These are phyloP conservation scores for Sciaenops ocellatus DNA, from an alignment of 2,797 vertebrate genomes.

Conservation along the genomic window DNA sequence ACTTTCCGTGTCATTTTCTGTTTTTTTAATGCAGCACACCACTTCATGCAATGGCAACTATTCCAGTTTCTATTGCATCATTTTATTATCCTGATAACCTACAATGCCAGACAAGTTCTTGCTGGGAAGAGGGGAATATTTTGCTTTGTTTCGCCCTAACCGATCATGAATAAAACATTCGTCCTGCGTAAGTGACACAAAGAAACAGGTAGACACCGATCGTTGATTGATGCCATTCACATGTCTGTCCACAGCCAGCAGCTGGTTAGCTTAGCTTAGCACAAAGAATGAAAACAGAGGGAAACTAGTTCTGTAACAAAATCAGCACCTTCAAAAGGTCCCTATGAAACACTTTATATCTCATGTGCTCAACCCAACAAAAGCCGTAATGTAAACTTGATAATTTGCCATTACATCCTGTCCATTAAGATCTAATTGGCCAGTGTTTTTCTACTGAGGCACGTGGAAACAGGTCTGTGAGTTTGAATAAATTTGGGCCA, in stretches of 20 bases:
- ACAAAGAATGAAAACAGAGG: background rate
- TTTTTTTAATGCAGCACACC: background rate
- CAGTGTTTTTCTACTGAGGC: background rate
- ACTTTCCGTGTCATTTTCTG: too few species aligned
- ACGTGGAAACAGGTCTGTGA: background rate
- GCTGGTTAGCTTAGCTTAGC: constrained; percentile 4
- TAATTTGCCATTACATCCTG: background rate
- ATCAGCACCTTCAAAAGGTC: background rate
- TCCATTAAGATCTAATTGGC: background rate
- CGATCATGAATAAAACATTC: background rate
- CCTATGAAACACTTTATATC: background rate
- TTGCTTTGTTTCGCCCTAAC: background rate
- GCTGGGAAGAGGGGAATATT: background rate
- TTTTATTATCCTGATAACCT: background rate
- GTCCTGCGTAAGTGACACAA: too few species aligned
- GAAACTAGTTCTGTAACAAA: background rate
- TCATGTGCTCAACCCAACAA: background rate
- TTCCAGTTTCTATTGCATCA: background rate
- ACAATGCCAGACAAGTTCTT: background rate
- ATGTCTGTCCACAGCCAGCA: background rate
- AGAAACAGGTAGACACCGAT: too few species aligned
- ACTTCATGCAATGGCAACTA: background rate
- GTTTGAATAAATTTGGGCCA: too few species aligned
- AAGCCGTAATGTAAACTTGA: background rate
- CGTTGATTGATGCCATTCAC: too few species aligned